Evolutionary conservation across 2,797 vertebrate species (phyloP), one percentile per base, ranked within the genome.

Genomic region (Trachurus trachurus): DNA sequence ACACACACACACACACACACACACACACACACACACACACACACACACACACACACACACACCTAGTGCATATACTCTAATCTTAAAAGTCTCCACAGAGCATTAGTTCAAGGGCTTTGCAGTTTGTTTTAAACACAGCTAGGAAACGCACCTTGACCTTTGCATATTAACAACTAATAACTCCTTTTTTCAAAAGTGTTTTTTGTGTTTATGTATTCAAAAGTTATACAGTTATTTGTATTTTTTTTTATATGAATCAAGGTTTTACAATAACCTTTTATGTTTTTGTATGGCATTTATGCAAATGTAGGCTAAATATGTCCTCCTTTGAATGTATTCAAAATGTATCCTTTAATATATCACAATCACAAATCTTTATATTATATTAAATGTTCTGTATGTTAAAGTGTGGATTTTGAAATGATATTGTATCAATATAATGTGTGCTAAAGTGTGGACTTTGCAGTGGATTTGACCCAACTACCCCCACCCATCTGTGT

Each of bases 61-160:
- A 58, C 54, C 65, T 62, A 10, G 50, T 61, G 50, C 58, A 66
- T 44, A 12, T 52, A 2, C 40, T 77, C 29, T 39, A 44, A 37
- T 62, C 62, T 70, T n/a, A 56, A 64, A 59, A 65, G 16, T 64
- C 67, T 74, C 64, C 58, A n/a, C 44, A 52, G 83, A 76, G 56
- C 52, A 54, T 56, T 40, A 31, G 61, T 26, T 40, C 22, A 84
- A 57, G 37, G 65, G 45, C 75, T 65, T 2, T 15, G 39, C 66
- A 66, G 26, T 37, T 45, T 61, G 34, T 54, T 74, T 61, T 54
- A 45, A 58, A 71, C 71, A 61, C 63, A 71, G 45, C 56, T 17
- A 29, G 7, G 21, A 39, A 57, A 47, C 10, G 15, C 52, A 54
- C 6, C 42, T 60, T 21, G 0, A 9, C 2, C 10, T 8, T 21